Base-by-base conservation (phyloP, 64 coral and sea anemone species). In the Astreopora myriophthalma region DNA sequence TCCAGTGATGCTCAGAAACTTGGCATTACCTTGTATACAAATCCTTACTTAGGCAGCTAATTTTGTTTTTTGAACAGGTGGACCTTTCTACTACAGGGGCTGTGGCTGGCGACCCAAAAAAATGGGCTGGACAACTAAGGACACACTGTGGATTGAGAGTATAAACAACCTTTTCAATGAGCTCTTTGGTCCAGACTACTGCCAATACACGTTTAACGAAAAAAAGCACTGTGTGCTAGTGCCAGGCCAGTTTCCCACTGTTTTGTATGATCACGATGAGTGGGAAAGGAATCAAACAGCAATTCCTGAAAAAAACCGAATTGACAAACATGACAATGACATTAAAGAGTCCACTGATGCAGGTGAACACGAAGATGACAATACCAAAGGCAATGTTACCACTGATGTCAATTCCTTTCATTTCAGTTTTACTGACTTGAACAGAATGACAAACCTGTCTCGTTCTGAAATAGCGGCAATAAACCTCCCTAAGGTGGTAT, bases 101-200 rank as follows among this genome's bases (percentile, higher is more conserved):
- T 89, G 87, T 89, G 87, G 87, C 22, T 89, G 87, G 87, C 49
- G 75, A 35, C 11, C 71, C 1, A 89, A 89, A 64, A 49, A 75
- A 61, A 34, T 76, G 46, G 27, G n/a, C 8, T 89, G 87, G 87
- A 28, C 39, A 30, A 58, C 26, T 13, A 48, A 89, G 1, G 49
- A 89, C 27, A 75, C 16, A 25, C 13, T 32, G 10, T 89, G 87
- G 87, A 76, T 89, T 8, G 17, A 49, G 34, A 25, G n/a, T 25
- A 89, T 89, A 16, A 38, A 78, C 46, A 52, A 75, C 17, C 73
- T 89, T 12, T 89, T 89, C 55, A 37, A 25, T 25, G 36, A 76
- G n/a, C 52, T 89, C 25, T 89, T 89, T 76, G 87, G 71, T 38
- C 87, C 87, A 65, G 87, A 89, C 55, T 75, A 35, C 30, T 89